Percentiles rank a stretch among this genome's conserved stretches.
These are phyloP conservation scores for Sinocyclocheilus anophthalmus DNA, from an alignment of 2,113 vertebrate genomes.

Conservation along the genomic window DNA sequence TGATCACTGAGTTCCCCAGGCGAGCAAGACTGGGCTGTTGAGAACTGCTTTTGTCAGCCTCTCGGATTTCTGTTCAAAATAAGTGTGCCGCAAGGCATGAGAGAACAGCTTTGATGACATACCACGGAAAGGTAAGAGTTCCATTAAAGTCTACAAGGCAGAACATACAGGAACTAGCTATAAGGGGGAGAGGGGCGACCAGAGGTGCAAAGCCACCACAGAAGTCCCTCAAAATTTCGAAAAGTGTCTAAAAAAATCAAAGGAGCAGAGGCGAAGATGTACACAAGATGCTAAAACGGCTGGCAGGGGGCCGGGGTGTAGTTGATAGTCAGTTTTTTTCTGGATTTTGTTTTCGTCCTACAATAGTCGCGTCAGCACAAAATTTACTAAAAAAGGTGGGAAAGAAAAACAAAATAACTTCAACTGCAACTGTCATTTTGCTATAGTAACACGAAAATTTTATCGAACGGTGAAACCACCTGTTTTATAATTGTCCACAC, in stretches of 20 bases:
- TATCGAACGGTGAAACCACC: too few relatives aligned
- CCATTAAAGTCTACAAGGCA: too few relatives aligned
- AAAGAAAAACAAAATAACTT: neutral
- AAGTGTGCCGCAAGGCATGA: too few relatives aligned
- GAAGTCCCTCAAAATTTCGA: conserved; percentile 32
- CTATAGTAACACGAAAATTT: too few relatives aligned
- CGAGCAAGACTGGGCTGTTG: too few relatives aligned
- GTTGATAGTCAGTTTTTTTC: neutral
- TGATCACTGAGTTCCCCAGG: too few relatives aligned
- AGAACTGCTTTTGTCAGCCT: conserved; percentile 22
- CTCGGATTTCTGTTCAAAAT: conserved; percentile 30
- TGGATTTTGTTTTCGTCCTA: neutral
- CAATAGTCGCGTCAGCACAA: too few relatives aligned
- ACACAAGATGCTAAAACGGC: neutral
- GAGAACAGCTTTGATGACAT: conserved; percentile 41
- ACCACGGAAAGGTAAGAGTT: conserved; percentile 37
- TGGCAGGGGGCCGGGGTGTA: too few relatives aligned
- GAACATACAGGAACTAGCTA: too few relatives aligned
- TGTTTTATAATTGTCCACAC: too few relatives aligned
- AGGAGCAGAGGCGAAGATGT: conserved; percentile 3
- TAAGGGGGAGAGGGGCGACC: too few relatives aligned
- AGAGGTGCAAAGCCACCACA: conserved; percentile 25
- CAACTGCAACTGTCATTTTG: neutral
- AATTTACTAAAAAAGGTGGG: neutral
- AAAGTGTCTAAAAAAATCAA: conserved; percentile 30